These are phyloP conservation scores for Lemur catta DNA, from an alignment of 2,797 vertebrate species.

Conservation along the genomic window DNA sequence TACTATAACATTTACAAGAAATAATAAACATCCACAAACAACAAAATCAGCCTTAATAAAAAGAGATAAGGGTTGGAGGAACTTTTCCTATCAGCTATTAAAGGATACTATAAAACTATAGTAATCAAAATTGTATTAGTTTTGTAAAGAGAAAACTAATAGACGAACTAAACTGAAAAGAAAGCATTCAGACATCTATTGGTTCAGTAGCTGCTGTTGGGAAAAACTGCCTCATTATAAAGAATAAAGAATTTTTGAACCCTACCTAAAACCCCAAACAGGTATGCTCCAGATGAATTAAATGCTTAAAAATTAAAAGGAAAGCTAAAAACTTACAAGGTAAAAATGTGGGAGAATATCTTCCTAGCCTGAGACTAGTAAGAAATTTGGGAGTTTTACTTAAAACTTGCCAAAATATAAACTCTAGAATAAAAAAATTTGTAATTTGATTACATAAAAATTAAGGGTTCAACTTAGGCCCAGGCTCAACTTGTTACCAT, in stretches of 20 bases:
- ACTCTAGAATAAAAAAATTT: not conserved
- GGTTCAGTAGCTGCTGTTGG: not conserved
- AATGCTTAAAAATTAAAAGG: not conserved
- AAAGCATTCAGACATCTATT: not conserved
- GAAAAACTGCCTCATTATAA: not conserved
- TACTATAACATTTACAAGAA: not conserved
- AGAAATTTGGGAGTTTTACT: not conserved
- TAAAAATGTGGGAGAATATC: not conserved
- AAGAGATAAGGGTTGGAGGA: not conserved
- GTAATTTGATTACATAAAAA: not conserved
- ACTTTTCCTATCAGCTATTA: not conserved
- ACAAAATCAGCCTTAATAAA: not conserved
- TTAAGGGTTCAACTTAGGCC: not conserved
- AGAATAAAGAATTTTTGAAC: not conserved
- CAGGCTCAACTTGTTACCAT: not conserved
- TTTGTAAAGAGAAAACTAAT: not conserved
- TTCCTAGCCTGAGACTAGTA: not conserved
- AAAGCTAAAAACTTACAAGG: not conserved
- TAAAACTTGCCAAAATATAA: not conserved
- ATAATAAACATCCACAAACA: not conserved
- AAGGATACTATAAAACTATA: not conserved
- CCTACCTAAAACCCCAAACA: not conserved
- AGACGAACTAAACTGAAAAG: not conserved
- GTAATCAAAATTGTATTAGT: not conserved
- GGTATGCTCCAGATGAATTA: not conserved